Conservation (phyloP, 1,140 invertebrate genomes). For the Andrena cerasifolii region DNA sequence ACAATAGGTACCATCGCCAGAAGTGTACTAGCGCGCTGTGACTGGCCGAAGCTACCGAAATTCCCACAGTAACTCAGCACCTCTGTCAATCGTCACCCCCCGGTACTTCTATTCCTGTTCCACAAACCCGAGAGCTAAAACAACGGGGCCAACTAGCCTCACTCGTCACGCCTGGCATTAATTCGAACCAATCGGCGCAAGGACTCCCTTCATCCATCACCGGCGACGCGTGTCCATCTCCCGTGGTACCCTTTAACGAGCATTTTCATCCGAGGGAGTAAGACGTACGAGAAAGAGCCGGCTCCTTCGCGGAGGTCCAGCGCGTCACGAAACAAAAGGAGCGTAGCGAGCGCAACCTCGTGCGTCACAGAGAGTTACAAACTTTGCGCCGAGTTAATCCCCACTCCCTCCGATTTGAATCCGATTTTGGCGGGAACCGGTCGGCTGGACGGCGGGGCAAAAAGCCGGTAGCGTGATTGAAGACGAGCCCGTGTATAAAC, state of each 20-base stretch:
- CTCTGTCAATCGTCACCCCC: too few species aligned
- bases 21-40: too few species aligned
- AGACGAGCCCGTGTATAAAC: slow-evolving; percentile 26
- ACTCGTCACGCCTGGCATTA: slow-evolving; percentile 33
- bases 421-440: slow-evolving; percentile 69
- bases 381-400: slow-evolving; percentile 58
- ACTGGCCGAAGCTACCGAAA: too few species aligned
- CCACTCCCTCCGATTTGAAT: slow-evolving; percentile 70
- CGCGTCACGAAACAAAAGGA: slow-evolving; percentile 13
- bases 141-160: background rate
- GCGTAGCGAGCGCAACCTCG: background rate
- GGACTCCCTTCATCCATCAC: slow-evolving; percentile 14
- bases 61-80: too few species aligned
- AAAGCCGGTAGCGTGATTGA: slow-evolving; percentile 62
- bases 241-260: slow-evolving; percentile 33
- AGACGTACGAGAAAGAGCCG: background rate
- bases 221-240: slow-evolving; percentile 21
- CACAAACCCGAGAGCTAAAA: background rate
- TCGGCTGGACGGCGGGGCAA: slow-evolving; percentile 27
- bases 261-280: slow-evolving; percentile 12
- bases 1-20: too few species aligned
- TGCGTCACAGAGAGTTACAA: slow-evolving; percentile 41
- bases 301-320: slow-evolving; percentile 14
- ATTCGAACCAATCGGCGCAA: slow-evolving; percentile 28
- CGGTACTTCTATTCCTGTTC: too few species aligned